Base-by-base conservation (phyloP, 2,113 vertebrate species). In the Phyllostomus discolor region DNA sequence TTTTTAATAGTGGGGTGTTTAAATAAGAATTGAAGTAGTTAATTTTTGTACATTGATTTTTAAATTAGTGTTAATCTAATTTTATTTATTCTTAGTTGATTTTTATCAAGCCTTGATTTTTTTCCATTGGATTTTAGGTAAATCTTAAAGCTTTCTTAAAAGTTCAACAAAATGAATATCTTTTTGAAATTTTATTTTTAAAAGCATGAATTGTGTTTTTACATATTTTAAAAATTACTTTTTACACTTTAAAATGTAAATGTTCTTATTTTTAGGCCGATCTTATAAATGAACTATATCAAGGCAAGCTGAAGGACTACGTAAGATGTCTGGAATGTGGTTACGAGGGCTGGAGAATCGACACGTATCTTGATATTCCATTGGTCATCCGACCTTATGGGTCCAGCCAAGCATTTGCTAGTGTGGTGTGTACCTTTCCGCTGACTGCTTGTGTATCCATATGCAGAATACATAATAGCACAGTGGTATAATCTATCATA, bases 271-370 rank as follows among this genome's bases (percentile, higher is more conserved):
- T 98, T 93, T 98, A 99, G 99, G 99, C 99, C 78, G 99, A 99
- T 98, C 99, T 99, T 95, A 99, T 99, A 98, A 99, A 99, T 97
- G 99, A 99, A 96, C 98, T 99, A 50, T 99, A 99, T 98, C 99
- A 99, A 98, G 99, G 99, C 95, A 99, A 99, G 96, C 98, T 99
- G 98, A 99, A 99, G 98, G 99, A 99, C 98, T 99, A 99, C 86
- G 99, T 99, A 52, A 99, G 99, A 62, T 99, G 99, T 98, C 98
- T 99, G 92, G 99, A 99, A 98, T 99, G 99, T 96, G 99, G 99
- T 96, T 99, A 99, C 59, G 99, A 99, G 98, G 99, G 99, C 98
- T 99, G 99, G 99, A 99, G 99, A 97, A 99, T 99, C 43, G 99
- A 99, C 98, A 99, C 99, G 0, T 99, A 99, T 97, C 98, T 99